These are phyloP conservation scores for Cephus rjabovi DNA, from an alignment of 2,888 invertebrate genomes.

Conservation along the genomic window DNA sequence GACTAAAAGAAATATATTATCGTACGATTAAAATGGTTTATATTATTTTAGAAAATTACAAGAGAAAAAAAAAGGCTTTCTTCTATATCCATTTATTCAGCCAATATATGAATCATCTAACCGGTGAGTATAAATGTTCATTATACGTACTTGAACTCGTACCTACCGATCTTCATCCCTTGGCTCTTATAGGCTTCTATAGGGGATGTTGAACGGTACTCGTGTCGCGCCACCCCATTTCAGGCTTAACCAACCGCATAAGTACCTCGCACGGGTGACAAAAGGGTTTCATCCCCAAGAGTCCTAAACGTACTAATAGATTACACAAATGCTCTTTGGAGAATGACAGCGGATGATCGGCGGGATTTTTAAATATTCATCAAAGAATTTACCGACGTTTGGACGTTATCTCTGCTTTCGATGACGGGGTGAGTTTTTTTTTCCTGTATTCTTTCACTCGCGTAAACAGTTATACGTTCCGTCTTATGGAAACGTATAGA, in stretches of 20 bases:
- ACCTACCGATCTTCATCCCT: background rate
- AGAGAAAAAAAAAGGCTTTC: too few relatives aligned
- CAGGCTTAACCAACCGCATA: slow-evolving; percentile 57
- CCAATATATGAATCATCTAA: background rate
- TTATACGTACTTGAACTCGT: background rate
- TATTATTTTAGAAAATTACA: background rate
- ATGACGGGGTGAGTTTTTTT: background rate
- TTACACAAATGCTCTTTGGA: slow-evolving; percentile 59
- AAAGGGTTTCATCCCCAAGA: slow-evolving; percentile 61
- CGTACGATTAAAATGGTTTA: background rate
- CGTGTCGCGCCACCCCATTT: slow-evolving; percentile 39
- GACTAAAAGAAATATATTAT: background rate
- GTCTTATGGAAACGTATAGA: background rate
- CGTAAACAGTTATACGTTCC: background rate
- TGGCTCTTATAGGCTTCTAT: background rate
- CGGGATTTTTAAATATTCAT: slow-evolving; percentile 18
- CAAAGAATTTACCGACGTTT: slow-evolving; percentile 42
- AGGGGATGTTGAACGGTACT: slow-evolving; percentile 13
- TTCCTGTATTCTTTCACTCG: too few relatives aligned
- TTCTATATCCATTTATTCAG: background rate
- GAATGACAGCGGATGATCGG: slow-evolving; percentile 37
- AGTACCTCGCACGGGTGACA: slow-evolving; percentile 56
- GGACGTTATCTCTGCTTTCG: slow-evolving; percentile 25
- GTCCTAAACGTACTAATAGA: slow-evolving; percentile 51
- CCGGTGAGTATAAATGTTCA: background rate